Base-by-base conservation (phyloP, 2,888 invertebrate genomes). In the Eubasilissa splendida region DNA sequence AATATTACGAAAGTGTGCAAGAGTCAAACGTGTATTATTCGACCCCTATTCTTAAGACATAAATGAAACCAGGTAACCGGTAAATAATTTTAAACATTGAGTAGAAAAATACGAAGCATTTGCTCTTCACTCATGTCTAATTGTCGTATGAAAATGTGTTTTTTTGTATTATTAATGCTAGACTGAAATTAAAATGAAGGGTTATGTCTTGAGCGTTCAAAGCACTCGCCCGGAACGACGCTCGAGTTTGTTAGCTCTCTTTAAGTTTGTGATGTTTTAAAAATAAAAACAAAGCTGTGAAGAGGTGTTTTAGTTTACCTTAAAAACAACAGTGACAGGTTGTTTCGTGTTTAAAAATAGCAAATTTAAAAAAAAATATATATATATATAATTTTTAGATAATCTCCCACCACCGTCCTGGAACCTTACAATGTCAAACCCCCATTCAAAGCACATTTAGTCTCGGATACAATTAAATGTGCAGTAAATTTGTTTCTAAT, bases 201-300 rank as follows among this genome's bases (percentile, higher is more conserved):
- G 63, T 63, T 63, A 12, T 63, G 53, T 56, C 54, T 73, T 73
- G 54, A 73, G 54, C 54, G 54, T 73, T 73, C 73, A 73, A 52
- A 53, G 56, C 68, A 53, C 42, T 68, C 68, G 22, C 22, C 56
- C 31, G 12, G 73, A 73, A 73, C 73, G 22, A 73, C 53, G 33
- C 58, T 53, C 54, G 73, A 56, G 73, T 73, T 54, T 73, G 53
- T 73, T 56, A 54, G 54, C 73, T 54, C 54, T 73, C 73, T 56
- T 52, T 22, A 56, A 54, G 33, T 52, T 73, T 73, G 52, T 52
- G 68, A 68, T 68, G 50, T 68, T 68, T 68, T 68, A 3, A 42
- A 77, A 68, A 68, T 77, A 33, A 50, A 77, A 68, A 65, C 66
- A 66, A 58, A 54, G 68, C 58, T 8, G 4, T 58, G 50, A 68